These are phyloP conservation scores for Lamproptera curius DNA, from an alignment of 2,888 invertebrate genomes.

Conservation along the genomic window DNA sequence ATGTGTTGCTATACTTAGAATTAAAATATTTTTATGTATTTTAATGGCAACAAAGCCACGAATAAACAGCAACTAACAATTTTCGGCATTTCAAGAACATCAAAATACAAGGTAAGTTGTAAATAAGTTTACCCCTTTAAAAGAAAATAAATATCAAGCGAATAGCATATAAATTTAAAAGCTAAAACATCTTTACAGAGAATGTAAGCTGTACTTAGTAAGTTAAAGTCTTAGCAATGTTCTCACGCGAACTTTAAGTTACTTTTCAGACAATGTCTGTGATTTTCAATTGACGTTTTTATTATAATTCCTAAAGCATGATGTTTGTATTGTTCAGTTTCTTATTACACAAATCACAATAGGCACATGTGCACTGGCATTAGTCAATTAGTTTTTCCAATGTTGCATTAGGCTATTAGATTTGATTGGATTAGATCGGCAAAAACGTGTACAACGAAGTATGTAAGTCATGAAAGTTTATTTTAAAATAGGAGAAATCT, in stretches of 20 bases:
- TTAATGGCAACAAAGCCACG: too few species aligned
- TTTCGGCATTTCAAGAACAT: neutral
- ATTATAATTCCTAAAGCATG: neutral
- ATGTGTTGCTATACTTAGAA: too few species aligned
- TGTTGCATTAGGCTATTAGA: slow-evolving; percentile 2
- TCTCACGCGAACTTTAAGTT: neutral
- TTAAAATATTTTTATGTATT: too few species aligned
- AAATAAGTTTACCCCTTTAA: too few species aligned
- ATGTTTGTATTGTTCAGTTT: slow-evolving; percentile 11
- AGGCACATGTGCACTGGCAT: slow-evolving; percentile 5
- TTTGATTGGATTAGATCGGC: neutral
- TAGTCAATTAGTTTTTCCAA: slow-evolving; percentile 4
- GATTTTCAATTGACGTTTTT: neutral
- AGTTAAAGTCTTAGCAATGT: neutral
- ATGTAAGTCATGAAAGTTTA: neutral
- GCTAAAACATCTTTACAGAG: too few species aligned
- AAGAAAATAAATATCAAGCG: too few species aligned
- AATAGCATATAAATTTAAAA: too few species aligned
- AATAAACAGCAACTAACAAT: too few species aligned
- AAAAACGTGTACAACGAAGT: neutral
- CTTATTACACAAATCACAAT: slow-evolving; percentile 9
- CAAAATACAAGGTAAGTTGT: neutral
- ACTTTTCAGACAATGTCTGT: neutral
- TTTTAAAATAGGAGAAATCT: neutral
- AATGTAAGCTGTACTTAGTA: neutral